Conservation (phyloP, 2,888 invertebrate genomes). For the Callimorpha dominula region DNA sequence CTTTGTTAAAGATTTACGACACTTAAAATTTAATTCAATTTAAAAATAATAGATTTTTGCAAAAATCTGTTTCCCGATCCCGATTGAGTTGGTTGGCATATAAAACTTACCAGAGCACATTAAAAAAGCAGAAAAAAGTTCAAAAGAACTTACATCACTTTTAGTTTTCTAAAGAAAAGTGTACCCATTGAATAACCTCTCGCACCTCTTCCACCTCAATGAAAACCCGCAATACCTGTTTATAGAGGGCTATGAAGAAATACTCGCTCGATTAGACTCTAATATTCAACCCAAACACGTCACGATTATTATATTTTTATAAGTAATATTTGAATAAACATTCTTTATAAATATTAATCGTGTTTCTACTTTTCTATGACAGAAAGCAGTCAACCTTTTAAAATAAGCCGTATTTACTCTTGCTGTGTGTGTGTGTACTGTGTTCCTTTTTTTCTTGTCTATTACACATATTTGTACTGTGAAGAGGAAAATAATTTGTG, state of each 20-base stretch:
- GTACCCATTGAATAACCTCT: slow-evolving; percentile 22
- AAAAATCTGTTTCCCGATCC: too few relatives aligned
- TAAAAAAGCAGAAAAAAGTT: too few relatives aligned
- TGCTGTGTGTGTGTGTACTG: not conserved
- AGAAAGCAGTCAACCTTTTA: slow-evolving; percentile 55
- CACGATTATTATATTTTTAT: slow-evolving; percentile 19
- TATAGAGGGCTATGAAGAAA: slow-evolving; percentile 28
- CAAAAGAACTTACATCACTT: not conserved
- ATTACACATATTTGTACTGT: too few relatives aligned
- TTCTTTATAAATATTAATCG: slow-evolving; percentile 21
- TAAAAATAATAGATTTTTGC: too few relatives aligned
- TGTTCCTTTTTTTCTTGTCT: too few relatives aligned
- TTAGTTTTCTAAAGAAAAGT: slow-evolving; percentile 13
- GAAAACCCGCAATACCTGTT: slow-evolving; percentile 22
- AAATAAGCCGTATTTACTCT: slow-evolving; percentile 33
- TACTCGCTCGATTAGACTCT: slow-evolving; percentile 34
- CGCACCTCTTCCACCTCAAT: slow-evolving; percentile 39
- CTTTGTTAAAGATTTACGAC: too few relatives aligned
- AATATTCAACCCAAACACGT: slow-evolving; percentile 29
- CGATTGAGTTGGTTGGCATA: too few relatives aligned
- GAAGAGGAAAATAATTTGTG: too few relatives aligned
- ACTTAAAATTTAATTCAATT: too few relatives aligned
- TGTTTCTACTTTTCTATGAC: slow-evolving; percentile 44
- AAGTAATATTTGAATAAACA: slow-evolving; percentile 14
- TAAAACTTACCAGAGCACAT: too few relatives aligned